phyloP scores from a whole-genome alignment of 2,113 vertebrate genomes.

The Blennius ocellaris region DNA sequence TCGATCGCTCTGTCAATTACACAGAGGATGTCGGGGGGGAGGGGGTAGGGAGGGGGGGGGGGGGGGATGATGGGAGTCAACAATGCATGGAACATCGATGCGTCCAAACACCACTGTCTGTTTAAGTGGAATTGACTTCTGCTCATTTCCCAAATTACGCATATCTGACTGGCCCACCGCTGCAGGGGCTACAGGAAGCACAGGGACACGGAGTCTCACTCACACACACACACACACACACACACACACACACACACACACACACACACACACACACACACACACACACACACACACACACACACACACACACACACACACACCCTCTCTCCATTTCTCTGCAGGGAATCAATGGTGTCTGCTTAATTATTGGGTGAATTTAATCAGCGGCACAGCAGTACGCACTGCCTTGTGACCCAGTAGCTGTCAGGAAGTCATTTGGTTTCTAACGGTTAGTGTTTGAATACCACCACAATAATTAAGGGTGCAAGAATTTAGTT shows the following conservation, averaged over 20 bases:
- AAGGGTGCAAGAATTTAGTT: conserved; percentile 62
- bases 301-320: conserved; percentile 21
- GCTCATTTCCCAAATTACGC: conserved; percentile 82
- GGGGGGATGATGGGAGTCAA: conserved; percentile 66
- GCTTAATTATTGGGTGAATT: conserved; percentile 86
- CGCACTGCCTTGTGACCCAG: conserved; percentile 80
- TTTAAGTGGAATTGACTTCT: conserved; percentile 81
- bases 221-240: no score
- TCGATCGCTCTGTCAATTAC: conserved; percentile 73
- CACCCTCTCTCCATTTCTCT: conserved; percentile 71
- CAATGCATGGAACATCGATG: conserved; percentile 75
- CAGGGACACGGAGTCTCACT: conserved; percentile 33
- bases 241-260: neutral
- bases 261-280: neutral
- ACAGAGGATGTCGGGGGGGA: conserved; percentile 62
- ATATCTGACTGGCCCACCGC: conserved; percentile 84
- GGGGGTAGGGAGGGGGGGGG: no score
- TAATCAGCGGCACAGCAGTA: conserved; percentile 82
- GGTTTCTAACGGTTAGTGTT: conserved; percentile 62
- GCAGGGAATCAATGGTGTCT: conserved; percentile 85
- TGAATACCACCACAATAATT: conserved; percentile 62
- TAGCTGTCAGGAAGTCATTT: conserved; percentile 78
- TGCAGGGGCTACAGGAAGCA: conserved; percentile 79
- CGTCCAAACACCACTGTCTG: conserved; percentile 68
- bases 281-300: no score